phyloP scores from a whole-genome alignment of 2,113 vertebrate genomes.

The Toxotes jaculatrix region DNA sequence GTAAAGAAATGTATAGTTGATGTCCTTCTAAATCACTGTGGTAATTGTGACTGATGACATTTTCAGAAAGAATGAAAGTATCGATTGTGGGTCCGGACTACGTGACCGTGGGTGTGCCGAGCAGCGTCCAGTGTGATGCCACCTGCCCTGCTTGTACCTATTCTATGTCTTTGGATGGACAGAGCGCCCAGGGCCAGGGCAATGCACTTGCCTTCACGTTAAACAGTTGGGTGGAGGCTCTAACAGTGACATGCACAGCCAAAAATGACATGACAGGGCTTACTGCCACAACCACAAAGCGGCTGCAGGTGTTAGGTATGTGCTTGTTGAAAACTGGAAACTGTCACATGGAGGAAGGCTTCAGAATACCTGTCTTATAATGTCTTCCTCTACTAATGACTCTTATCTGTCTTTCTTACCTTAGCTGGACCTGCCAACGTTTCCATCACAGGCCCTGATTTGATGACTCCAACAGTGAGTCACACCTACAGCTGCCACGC shows the following conservation, averaged over 20 bases:
- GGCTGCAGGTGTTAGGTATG: conserved; percentile 66
- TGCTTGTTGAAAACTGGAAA: background rate
- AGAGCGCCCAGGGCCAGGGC: background rate
- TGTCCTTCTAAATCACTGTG: background rate
- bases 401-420: background rate
- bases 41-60: background rate
- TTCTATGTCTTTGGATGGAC: conserved; percentile 55
- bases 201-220: conserved; percentile 55
- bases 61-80: conserved; percentile 44
- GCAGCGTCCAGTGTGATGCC: conserved; percentile 39
- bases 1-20: background rate
- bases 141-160: conserved; percentile 48
- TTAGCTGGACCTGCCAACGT: conserved; percentile 63
- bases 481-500: conserved; percentile 61
- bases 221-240: conserved; percentile 23
- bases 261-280: accelerated
- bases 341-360: background rate
- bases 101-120: conserved; percentile 69
- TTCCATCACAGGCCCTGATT: conserved; percentile 49
- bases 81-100: conserved; percentile 43
- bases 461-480: conserved; percentile 24
- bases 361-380: background rate
- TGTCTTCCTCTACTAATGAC: background rate
- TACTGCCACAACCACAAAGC: conserved; percentile 18
- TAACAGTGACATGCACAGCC: conserved; percentile 59